These are phyloP conservation scores for Lepidothrix coronata DNA, from an alignment of 2,113 vertebrate genomes.

Conservation along the genomic window DNA sequence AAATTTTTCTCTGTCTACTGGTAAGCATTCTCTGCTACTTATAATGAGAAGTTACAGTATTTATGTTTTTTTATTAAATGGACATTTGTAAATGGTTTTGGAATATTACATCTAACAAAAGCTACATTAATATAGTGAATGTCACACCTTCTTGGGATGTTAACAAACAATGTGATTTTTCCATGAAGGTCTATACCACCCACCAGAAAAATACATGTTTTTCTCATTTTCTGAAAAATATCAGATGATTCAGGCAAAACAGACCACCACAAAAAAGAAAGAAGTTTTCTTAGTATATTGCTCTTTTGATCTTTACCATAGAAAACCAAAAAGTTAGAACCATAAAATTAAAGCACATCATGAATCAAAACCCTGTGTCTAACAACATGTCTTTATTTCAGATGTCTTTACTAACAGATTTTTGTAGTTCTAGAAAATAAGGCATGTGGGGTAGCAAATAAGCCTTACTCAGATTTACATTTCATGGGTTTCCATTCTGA, in stretches of 20 bases:
- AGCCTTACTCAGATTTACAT: neutral
- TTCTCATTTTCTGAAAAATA: neutral
- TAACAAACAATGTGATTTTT: neutral
- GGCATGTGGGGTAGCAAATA: neutral
- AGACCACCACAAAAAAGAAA: neutral
- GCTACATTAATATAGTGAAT: neutral
- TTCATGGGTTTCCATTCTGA: slow-evolving; percentile 12
- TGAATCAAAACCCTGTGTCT: neutral
- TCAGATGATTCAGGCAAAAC: neutral
- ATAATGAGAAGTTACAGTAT: neutral
- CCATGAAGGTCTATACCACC: neutral
- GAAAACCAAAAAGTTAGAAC: neutral
- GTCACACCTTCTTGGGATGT: neutral
- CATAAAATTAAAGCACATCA: neutral
- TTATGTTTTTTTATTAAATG: neutral
- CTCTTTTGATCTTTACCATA: neutral
- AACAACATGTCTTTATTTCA: neutral
- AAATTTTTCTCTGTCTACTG: neutral
- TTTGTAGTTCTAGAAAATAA: slow-evolving; percentile 10
- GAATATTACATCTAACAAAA: neutral
- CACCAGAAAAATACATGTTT: neutral
- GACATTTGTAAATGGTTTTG: neutral
- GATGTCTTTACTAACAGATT: neutral
- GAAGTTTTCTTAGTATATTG: neutral
- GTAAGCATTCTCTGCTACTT: neutral